Percentiles rank a stretch among this genome's conserved stretches.
phyloP scores from a whole-genome alignment of 2,888 invertebrate genomes.

The Mystacides longicornis region DNA sequence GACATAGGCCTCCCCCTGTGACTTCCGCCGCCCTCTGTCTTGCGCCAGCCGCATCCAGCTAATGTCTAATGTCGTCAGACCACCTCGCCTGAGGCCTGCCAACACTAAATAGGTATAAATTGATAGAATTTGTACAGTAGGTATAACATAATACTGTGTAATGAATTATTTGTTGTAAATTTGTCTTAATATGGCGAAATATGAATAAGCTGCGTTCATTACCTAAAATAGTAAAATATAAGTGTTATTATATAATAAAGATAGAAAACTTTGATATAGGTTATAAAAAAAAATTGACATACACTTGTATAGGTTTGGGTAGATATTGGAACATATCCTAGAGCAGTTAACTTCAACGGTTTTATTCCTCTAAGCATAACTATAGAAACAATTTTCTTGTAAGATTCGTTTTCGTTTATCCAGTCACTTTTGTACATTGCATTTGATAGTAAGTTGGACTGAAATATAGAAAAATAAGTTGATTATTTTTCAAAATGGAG shows the following conservation, averaged over 20 bases:
- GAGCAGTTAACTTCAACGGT: background rate
- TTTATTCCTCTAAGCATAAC: slow-evolving; percentile 1
- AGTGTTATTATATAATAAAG: background rate
- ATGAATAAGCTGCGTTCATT: slow-evolving; percentile 5
- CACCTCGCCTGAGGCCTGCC: too few species aligned
- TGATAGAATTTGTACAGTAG: too few species aligned
- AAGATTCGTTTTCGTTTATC: slow-evolving; percentile 1
- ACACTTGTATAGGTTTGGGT: background rate
- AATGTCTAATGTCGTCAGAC: too few species aligned
- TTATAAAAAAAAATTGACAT: background rate
- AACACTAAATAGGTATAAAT: too few species aligned
- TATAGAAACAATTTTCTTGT: background rate
- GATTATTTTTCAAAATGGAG: too few species aligned
- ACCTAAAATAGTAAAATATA: slow-evolving; percentile 1
- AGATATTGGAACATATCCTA: slow-evolving; percentile 1
- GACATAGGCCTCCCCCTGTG: too few species aligned
- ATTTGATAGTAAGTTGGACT: background rate
- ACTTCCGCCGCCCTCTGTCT: too few species aligned
- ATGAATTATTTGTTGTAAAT: slow-evolving; percentile 1
- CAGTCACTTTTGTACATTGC: slow-evolving; percentile 1
- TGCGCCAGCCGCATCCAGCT: too few species aligned
- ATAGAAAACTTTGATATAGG: background rate
- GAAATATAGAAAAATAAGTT: too few species aligned
- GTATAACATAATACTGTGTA: too few species aligned
- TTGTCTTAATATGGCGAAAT: slow-evolving; percentile 3